Conservation (phyloP, 2,797 vertebrate genomes). For the Spatula clypeata region DNA sequence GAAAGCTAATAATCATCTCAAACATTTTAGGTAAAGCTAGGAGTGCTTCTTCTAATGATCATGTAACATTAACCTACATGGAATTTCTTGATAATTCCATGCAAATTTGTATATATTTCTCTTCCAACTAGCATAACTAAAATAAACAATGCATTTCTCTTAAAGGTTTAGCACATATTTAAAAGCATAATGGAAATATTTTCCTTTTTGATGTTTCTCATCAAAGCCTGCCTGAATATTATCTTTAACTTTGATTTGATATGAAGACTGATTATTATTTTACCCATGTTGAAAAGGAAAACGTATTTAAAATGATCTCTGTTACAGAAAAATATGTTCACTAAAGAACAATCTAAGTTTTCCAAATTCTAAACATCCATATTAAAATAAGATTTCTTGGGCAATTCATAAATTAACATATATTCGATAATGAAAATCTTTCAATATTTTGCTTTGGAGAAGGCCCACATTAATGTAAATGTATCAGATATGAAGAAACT, state of each 20-base stretch:
- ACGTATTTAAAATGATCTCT: not conserved
- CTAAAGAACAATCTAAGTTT: not conserved
- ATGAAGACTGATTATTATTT: not conserved
- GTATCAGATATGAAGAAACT: not conserved
- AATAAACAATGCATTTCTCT: not conserved
- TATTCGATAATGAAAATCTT: not conserved
- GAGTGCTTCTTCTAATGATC: not conserved
- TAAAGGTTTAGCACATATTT: not conserved
- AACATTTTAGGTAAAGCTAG: not conserved
- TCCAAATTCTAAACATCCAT: not conserved
- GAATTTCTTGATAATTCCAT: not conserved
- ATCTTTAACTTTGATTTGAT: not conserved
- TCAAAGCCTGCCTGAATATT: not conserved
- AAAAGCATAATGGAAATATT: not conserved
- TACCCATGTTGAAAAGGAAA: not conserved
- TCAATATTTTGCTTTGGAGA: not conserved
- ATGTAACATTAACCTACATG: not conserved
- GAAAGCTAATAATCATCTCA: not conserved
- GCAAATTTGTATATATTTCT: not conserved
- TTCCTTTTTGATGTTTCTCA: not conserved
- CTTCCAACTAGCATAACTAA: not conserved
- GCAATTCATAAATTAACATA: not conserved
- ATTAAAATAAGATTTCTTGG: not conserved
- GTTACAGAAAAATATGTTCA: not conserved
- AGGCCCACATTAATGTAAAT: not conserved